phyloP scores from a whole-genome alignment of 2,797 vertebrate genomes.

The Bovichtus diacanthus region DNA sequence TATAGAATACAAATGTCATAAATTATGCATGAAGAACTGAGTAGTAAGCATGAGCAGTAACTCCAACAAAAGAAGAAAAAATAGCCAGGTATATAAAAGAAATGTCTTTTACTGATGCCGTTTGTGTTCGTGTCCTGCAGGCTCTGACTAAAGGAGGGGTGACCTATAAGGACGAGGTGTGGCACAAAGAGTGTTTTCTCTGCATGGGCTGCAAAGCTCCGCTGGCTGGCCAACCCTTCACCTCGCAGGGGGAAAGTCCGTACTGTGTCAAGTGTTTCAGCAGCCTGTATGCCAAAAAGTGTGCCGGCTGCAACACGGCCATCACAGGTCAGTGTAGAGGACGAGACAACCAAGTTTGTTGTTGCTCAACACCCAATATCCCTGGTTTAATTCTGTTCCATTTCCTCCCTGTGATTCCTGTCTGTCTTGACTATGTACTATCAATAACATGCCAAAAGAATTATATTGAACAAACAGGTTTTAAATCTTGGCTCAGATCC shows the following conservation, averaged over 20 bases:
- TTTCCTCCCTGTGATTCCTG: background rate
- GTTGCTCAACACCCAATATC: background rate
- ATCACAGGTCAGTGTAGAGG: conserved; percentile 90
- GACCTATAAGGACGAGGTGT: conserved; percentile 94
- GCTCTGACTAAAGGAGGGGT: conserved; percentile 94
- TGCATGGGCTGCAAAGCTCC: conserved; percentile 91
- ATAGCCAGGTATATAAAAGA: background rate
- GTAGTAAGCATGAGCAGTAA: background rate
- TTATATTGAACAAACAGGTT: conserved; percentile 6
- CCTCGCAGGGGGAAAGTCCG: conserved; percentile 93
- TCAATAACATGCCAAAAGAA: conserved; percentile 10
- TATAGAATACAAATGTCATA: background rate
- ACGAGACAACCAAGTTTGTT: fast-evolving
- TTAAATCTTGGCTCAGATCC: background rate
- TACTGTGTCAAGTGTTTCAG: conserved; percentile 96
- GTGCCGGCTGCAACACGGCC: conserved; percentile 91
- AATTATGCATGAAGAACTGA: background rate
- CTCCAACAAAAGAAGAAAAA: background rate
- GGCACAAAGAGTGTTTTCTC: conserved; percentile 96
- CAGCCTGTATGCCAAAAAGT: conserved; percentile 95
- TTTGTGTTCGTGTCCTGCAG: conserved; percentile 74
- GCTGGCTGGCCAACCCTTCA: conserved; percentile 95
- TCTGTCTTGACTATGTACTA: background rate
- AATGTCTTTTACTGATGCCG: background rate
- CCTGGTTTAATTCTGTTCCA: background rate